Percentiles rank a stretch among this genome's conserved stretches.
phyloP scores from a whole-genome alignment of 2,888 invertebrate species.

The Pammene fasciana region DNA sequence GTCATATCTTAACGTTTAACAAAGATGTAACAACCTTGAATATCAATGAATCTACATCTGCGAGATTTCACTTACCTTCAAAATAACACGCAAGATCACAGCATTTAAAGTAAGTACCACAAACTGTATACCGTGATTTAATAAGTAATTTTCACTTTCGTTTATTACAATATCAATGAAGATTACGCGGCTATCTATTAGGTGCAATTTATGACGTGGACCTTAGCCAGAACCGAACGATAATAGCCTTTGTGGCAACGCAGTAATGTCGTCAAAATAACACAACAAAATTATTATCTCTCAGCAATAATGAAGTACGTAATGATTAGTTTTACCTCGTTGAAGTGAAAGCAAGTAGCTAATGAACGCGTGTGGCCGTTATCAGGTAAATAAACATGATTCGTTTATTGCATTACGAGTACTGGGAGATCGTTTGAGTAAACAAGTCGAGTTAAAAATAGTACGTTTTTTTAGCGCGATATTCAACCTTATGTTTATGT shows the following conservation, averaged over 20 bases:
- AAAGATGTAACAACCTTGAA: slow-evolving; percentile 14
- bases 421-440: not conserved
- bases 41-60: slow-evolving; percentile 12
- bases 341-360: not conserved
- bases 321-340: not conserved
- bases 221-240: not conserved
- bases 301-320: slow-evolving; percentile 11
- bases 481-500: no score
- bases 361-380: slow-evolving; percentile 2
- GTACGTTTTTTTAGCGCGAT: no score
- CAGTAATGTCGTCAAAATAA: not conserved
- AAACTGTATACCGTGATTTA: not conserved
- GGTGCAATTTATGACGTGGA: slow-evolving; percentile 11
- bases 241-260: not conserved
- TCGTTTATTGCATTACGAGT: not conserved
- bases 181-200: slow-evolving; percentile 11
- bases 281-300: slow-evolving; percentile 9
- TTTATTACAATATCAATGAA: slow-evolving; percentile 10
- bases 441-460: not conserved
- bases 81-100: slow-evolving; percentile 26
- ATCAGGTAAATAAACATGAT: slow-evolving; percentile 3
- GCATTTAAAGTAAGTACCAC: not conserved
- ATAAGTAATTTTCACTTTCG: slow-evolving; percentile 4
- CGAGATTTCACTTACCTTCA: slow-evolving; percentile 53
- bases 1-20: not conserved